Base-by-base conservation (phyloP, 2,113 vertebrate species). In the Sinocyclocheilus maitianheensis region DNA sequence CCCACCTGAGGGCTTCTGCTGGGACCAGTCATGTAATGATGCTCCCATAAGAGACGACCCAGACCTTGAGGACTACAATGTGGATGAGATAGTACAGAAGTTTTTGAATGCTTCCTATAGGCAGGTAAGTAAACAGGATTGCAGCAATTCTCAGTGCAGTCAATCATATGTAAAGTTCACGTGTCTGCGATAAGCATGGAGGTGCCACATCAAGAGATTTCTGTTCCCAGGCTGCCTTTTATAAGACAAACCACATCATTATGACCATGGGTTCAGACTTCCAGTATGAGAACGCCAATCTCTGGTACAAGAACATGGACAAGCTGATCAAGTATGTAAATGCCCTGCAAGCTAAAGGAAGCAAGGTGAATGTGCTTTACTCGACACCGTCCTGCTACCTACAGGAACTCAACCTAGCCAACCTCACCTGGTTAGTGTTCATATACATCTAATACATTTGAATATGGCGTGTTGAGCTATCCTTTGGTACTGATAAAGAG, bases 261-360 rank as follows among this genome's bases (percentile, higher is more conserved):
- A 98, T 98, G 97, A 99, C 97, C 18, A 99, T 98, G 97, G 97
- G 97, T 40, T 98, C 97, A 0, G 97, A 99, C 90, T 98, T 98
- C 92, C 97, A 98, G 26, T 98, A 98, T 0, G 97, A 99, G 88
- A 97, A 98, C 0, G 97, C 97, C 71, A 92, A 95, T 91, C 91
- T 96, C 72, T 98, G 97, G 97, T 98, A 96, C 91, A 97, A 96
- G 91, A 99, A 98, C 93, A 91, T 98, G 90, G 97, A 97, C 93
- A 97, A 97, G 67, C 95, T 98, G 43, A 97, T 99, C 86, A 77
- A 18, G 74, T 93, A 97, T 34, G 95, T 97, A 85, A 99, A 98
- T 0, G 92, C 91, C 0, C 85, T 90, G 93, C 96, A 98, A 95
- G 75, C 84, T 0, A 91, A 91, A 0, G 96, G 97, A 81, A 96